Conservation (phyloP, 2,113 vertebrate species). For the Mastomys coucha region DNA sequence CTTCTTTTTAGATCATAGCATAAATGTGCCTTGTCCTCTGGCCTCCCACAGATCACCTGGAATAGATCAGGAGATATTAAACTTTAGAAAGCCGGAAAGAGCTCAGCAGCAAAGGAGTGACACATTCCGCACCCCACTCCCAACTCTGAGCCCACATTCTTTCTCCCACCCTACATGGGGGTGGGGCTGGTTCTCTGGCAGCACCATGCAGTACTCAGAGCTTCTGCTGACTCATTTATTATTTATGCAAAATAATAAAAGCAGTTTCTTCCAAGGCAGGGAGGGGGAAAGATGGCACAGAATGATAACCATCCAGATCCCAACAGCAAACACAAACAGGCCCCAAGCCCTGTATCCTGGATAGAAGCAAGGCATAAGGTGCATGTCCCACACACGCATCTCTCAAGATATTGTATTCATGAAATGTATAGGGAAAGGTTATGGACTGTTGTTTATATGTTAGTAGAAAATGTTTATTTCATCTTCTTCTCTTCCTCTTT, state of each 20-base stretch:
- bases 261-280: background rate
- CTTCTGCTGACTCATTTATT: background rate
- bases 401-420: background rate
- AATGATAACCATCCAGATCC: background rate
- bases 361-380: background rate
- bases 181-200: background rate
- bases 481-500: background rate
- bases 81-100: background rate
- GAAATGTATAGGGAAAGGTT: background rate
- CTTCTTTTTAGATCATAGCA: background rate
- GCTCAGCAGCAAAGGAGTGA: background rate
- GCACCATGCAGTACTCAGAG: background rate
- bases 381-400: background rate
- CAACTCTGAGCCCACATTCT: background rate
- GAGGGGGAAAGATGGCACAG: background rate
- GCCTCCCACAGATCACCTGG: background rate
- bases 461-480: background rate
- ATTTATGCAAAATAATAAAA: background rate
- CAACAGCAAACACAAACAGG: background rate
- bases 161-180: background rate
- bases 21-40: conserved; percentile 6
- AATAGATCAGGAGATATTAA: background rate
- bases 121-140: background rate
- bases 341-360: background rate
- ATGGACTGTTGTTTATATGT: background rate